Base-by-base conservation (phyloP, 2,888 invertebrate species). In the Xiphydria camelus region DNA sequence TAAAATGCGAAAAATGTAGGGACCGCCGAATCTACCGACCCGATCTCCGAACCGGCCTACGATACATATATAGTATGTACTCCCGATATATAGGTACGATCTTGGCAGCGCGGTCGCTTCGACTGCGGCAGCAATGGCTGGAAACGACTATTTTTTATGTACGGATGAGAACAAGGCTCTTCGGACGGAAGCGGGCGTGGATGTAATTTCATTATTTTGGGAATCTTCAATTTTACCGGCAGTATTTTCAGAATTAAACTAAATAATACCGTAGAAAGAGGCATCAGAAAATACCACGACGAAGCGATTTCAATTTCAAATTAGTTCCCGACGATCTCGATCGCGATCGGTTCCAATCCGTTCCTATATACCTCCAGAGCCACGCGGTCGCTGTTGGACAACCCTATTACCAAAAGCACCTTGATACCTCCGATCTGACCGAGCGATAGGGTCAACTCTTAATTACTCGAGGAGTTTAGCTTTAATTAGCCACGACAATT, bases 401-500 rank as follows among this genome's bases (percentile, higher is more conserved):
- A 61, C 51, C 62, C 60, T 59, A 64, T 66, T 62, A 64, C 57
- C 56, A 59, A 52, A 62, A 62, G 58, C 61, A 57, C 56, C 56
- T 58, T 55, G 61, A 61, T 59, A 59, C 55, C 50, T 53, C 43
- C 49, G 50, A 61, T 61, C 57, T 51, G 59, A 53, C 48, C 55
- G 55, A 57, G 58, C 52, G 53, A 52, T 53, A 57, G 51, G 50
- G 53, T 50, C 51, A 53, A 43, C 56, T 61, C 60, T 66, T 66
- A 66, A 68, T 67, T 65, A 64, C 61, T 55, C 46, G 51, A 51
- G 52, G 57, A 61, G 60, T 65, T 65, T 58, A 61, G 61, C 47
- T 55, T 64, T 68, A 66, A 68, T 69, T 66, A 66, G 64, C 57
- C 55, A 45, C 53, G 50, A 57, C 58, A 67, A 69, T 69, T 68